phyloP scores from a whole-genome alignment of 2,888 invertebrate genomes.

The Lypha dubia region DNA sequence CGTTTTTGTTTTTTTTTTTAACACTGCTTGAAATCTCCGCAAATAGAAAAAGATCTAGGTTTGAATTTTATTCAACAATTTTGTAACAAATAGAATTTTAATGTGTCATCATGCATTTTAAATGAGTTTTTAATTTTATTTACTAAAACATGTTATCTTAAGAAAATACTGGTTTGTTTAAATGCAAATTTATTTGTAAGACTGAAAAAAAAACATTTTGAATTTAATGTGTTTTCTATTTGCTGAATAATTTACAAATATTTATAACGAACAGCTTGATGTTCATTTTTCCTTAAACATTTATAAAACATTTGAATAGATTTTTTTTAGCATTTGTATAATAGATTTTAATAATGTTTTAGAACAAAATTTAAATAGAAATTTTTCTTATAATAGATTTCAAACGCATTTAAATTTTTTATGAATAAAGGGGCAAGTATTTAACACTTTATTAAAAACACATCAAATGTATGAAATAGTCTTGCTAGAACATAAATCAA shows the following conservation, averaged over 20 bases:
- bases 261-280: slow-evolving; percentile 3
- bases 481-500: too few species aligned
- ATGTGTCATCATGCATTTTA: slow-evolving; percentile 64
- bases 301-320: neutral
- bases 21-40: neutral
- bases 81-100: slow-evolving; percentile 61
- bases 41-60: neutral
- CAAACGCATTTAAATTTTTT: too few species aligned
- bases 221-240: neutral
- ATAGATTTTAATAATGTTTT: too few species aligned
- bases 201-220: neutral
- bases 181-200: slow-evolving; percentile 18
- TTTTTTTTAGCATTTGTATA: neutral
- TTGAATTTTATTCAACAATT: slow-evolving; percentile 21
- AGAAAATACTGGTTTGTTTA: slow-evolving; percentile 8
- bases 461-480: too few species aligned
- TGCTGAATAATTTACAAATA: slow-evolving; percentile 12
- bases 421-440: too few species aligned
- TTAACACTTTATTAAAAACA: too few species aligned
- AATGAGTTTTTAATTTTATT: slow-evolving; percentile 67
- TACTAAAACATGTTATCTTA: neutral
- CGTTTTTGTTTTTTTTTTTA: slow-evolving; percentile 6
- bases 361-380: too few species aligned
- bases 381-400: too few species aligned
- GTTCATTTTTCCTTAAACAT: neutral